Percentiles rank a stretch among this genome's conserved stretches.
phyloP scores from a whole-genome alignment of 1,140 invertebrate species.

The Pararge aegeria region DNA sequence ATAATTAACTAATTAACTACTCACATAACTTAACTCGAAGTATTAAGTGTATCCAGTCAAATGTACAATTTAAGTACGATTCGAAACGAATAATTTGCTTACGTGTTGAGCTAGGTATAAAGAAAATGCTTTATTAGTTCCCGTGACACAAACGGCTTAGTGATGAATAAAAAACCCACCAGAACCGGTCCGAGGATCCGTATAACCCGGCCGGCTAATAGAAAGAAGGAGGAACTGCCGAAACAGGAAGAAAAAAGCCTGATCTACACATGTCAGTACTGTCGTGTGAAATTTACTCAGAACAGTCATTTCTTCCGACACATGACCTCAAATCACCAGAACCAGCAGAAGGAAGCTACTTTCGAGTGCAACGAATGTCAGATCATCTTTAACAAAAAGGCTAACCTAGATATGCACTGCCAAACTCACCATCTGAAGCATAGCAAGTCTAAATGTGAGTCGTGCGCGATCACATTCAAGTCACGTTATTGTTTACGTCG shows the following conservation, averaged over 20 bases:
- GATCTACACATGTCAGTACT: constrained; percentile 70
- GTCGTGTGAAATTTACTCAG: constrained; percentile 64
- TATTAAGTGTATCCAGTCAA: background rate
- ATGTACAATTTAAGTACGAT: background rate
- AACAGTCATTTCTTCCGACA: constrained; percentile 70
- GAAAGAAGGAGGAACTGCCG: constrained; percentile 43
- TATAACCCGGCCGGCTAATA: constrained; percentile 47
- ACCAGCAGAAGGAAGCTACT: constrained; percentile 54
- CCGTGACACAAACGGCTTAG: constrained; percentile 17
- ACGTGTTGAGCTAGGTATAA: constrained; percentile 21
- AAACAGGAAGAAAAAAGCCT: constrained; percentile 48
- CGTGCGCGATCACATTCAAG: constrained; percentile 67
- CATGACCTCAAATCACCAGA: constrained; percentile 65
- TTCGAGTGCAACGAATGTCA: constrained; percentile 70
- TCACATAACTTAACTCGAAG: background rate
- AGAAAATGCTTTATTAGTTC: background rate
- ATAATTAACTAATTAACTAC: background rate
- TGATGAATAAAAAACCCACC: constrained; percentile 70
- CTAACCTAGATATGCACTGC: constrained; percentile 58
- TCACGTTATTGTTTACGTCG: constrained; percentile 64
- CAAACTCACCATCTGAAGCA: constrained; percentile 60
- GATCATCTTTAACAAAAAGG: constrained; percentile 64
- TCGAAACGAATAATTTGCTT: constrained; percentile 15
- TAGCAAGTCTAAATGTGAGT: constrained; percentile 64
- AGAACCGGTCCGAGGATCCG: constrained; percentile 65